Base-by-base conservation (phyloP, 2,797 vertebrate genomes). In the Danio choprae region DNA sequence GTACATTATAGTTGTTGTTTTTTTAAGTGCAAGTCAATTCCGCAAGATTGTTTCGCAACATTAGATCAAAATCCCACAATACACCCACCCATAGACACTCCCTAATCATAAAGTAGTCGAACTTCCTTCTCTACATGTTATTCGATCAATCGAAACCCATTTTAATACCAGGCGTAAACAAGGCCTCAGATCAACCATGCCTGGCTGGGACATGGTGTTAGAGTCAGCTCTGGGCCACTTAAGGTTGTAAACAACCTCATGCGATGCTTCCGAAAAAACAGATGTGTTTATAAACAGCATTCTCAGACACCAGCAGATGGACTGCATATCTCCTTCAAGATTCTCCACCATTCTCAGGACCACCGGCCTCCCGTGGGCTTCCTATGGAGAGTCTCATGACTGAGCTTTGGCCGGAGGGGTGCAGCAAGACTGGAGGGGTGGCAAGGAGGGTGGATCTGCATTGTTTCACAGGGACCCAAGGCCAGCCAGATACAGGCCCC, bases 401-500 rank as follows among this genome's bases (percentile, higher is more conserved):
- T 46, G 41, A 65, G 75, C 67, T 81, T 77, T 87, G 85, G 82
- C 81, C 65, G 10, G 73, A 83, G 83, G 79, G 79, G 70, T 84
- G 69, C 74, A 53, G 74, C 41, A 81, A 80, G 55, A 77, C 80
- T 74, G 67, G 76, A 82, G 81, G 81, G 83, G 80, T 56, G 65
- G 67, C 65, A 58, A 75, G 77, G 55, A 72, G 55, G 74, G 82
- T 60, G 81, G 75, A 80, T 78, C 65, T 48, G 36, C 74, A 86
- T 86, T 88, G 88, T 87, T 85, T 73, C 64, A 65, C 68, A 50
- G 60, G 84, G 81, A 75, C 77, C 79, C 77, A 56, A 44, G 81
- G 83, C 81, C 77, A 55, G 69, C 58, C 75, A 74, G 80, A 85
- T 78, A 79, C 80, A 83, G 83, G 72, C 85, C 84, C 77, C 80